phyloP scores from a whole-genome alignment of 2,113 vertebrate genomes.

The Datnioides undecimradiatus region DNA sequence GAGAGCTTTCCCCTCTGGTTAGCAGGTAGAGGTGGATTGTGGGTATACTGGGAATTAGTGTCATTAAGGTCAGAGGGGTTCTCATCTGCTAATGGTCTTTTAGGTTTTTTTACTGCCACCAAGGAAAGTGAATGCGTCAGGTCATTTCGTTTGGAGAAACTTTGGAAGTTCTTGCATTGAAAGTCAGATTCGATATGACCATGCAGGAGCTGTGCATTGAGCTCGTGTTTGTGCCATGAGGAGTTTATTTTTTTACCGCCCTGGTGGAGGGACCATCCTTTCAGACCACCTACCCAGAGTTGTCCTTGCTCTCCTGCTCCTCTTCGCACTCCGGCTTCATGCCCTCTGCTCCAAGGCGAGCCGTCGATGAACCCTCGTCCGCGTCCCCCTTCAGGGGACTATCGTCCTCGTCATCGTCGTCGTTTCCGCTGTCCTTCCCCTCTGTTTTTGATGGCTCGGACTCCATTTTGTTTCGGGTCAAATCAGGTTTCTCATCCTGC shows the following conservation, averaged over 20 bases:
- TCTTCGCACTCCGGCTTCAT: constrained; percentile 72
- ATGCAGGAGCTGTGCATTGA: constrained; percentile 6
- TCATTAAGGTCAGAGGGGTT: constrained; percentile 50
- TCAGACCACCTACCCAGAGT: constrained; percentile 82
- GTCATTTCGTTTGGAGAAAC: constrained; percentile 29
- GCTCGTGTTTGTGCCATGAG: constrained; percentile 43
- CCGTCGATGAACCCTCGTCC: constrained; percentile 66
- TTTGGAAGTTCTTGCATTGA: background rate
- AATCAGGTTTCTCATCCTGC: constrained; percentile 79
- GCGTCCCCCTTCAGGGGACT: constrained; percentile 48
- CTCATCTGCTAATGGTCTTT: constrained; percentile 49
- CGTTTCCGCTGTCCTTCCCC: constrained; percentile 39
- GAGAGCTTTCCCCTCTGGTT: constrained; percentile 53
- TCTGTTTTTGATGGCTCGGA: constrained; percentile 36
- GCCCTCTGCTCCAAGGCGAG: constrained; percentile 54
- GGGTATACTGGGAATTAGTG: constrained; percentile 64
- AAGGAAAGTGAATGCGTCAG: constrained; percentile 29
- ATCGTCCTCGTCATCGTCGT: constrained; percentile 42
- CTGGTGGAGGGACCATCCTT: constrained; percentile 36
- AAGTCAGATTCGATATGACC: constrained; percentile 25
- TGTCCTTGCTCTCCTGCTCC: constrained; percentile 78
- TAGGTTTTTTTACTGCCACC: constrained; percentile 43
- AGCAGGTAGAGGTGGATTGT: constrained; percentile 67
- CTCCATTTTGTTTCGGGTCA: constrained; percentile 61
- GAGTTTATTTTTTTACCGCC: constrained; percentile 2